phyloP scores from a whole-genome alignment of 2,113 vertebrate species.

The Athene noctua region DNA sequence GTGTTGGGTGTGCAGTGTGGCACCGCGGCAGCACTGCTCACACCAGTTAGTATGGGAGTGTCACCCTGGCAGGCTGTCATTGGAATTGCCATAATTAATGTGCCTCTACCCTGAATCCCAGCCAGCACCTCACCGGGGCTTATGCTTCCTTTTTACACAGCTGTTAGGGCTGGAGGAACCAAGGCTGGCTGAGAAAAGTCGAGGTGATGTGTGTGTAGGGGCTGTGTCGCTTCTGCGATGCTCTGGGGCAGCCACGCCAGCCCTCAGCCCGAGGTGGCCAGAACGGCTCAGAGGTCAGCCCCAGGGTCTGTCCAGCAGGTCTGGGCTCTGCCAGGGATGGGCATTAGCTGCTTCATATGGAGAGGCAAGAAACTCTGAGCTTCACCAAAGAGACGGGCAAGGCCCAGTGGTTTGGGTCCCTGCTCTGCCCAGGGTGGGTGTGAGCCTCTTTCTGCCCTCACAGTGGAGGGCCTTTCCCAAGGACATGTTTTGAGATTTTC shows the following conservation, averaged over 20 bases:
- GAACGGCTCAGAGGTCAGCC: background rate
- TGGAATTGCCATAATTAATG: background rate
- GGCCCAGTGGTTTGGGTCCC: background rate
- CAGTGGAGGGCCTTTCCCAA: background rate
- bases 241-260: background rate
- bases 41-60: background rate
- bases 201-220: rapidly evolving
- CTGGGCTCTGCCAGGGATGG: background rate
- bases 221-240: background rate
- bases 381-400: background rate
- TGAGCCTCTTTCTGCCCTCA: background rate
- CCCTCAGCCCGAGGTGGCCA: background rate
- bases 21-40: background rate
- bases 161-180: background rate
- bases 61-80: background rate
- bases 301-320: background rate
- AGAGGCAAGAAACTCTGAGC: background rate
- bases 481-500: background rate
- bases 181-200: background rate
- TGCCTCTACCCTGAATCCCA: background rate
- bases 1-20: background rate
- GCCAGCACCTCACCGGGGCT: background rate
- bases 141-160: background rate
- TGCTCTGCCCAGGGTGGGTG: background rate
- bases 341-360: background rate